phyloP scores from a whole-genome alignment of 2,888 invertebrate species.

The Stenoptilia bipunctidactyla region DNA sequence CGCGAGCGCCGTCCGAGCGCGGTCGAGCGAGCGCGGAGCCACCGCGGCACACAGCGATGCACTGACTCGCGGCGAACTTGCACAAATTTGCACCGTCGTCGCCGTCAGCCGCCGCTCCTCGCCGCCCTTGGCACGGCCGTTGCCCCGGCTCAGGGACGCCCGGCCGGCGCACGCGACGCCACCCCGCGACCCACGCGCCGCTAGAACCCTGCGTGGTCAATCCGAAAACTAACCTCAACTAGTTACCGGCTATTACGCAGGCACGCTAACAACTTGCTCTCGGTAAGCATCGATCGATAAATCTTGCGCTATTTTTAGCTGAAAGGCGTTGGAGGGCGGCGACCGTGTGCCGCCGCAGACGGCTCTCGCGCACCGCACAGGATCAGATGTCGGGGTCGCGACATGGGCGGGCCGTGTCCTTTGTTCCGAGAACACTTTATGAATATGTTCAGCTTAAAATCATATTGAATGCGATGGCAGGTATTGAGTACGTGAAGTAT shows the following conservation, averaged over 20 bases:
- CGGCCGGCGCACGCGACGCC: constrained; percentile 64
- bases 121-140: constrained; percentile 72
- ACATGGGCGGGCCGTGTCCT: not conserved
- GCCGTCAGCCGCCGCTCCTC: constrained; percentile 14
- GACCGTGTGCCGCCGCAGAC: constrained; percentile 40
- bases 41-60: constrained; percentile 69
- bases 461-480: not conserved
- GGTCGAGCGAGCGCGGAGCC: constrained; percentile 40
- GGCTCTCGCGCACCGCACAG: constrained; percentile 27
- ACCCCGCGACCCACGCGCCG: constrained; percentile 39
- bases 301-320: constrained; percentile 50
- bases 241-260: constrained; percentile 4
- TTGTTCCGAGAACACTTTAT: too few relatives aligned
- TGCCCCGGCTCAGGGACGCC: constrained; percentile 69
- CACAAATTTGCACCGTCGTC: constrained; percentile 65
- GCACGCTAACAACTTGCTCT: constrained; percentile 3
- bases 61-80: constrained; percentile 65
- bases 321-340: constrained; percentile 49
- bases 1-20: constrained; percentile 37
- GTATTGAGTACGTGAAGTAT: too few relatives aligned
- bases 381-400: constrained; percentile 42
- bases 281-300: constrained; percentile 23
- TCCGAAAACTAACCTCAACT: constrained; percentile 3
- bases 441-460: not conserved
- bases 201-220: constrained; percentile 12